Evolutionary conservation across 2,888 invertebrate species (phyloP), one percentile per base, ranked within the genome.

Genomic region (Eremobia ochroleuca): DNA sequence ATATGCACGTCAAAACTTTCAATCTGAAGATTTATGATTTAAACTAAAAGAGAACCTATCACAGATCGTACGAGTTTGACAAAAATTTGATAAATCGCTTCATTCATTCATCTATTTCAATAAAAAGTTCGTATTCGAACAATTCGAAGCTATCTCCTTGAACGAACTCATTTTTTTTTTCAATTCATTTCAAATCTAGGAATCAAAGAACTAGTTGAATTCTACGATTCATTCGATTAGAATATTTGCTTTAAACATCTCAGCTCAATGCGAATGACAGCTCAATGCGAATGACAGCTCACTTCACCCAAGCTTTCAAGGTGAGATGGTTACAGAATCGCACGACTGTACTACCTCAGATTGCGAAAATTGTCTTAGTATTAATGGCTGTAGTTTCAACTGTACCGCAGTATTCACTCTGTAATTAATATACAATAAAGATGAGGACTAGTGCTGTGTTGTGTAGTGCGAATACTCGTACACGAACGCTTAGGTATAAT

Each of bases 51-150:
- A 82, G 21, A 46, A 62, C 34, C 46, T 64, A 55, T 61, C 62
- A 71, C 9, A 75, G n/a, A 73, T 59, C 18, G 66, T 37, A 46
- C 13, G 31, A 59, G 62, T 73, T 76, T 73, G 61, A 66, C 65
- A 62, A 77, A 70, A 73, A 58, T 78, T 82, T 78, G 72, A 76
- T 76, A 70, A 67, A 76, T 77, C 46, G 43, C 34, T 52, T 59
- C 65, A 46, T 73, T 59, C 65, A 46, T 73, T 67, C 59, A 71
- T 81, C 69, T 55, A 73, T 69, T 75, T 72, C 52, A 73, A 67
- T 73, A 58, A 71, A 76, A 79, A 62, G 37, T 76, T 76, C 18
- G 28, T 28, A 37, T 34, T 31, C 43, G 11, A 64, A 66, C 66
- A 73, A 59, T 73, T 65, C 40, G 43, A 70, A 37, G 34, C 59